Evolutionary conservation across 2,113 vertebrate genomes (phyloP).

Genomic region (Pleuronectes platessa): DNA sequence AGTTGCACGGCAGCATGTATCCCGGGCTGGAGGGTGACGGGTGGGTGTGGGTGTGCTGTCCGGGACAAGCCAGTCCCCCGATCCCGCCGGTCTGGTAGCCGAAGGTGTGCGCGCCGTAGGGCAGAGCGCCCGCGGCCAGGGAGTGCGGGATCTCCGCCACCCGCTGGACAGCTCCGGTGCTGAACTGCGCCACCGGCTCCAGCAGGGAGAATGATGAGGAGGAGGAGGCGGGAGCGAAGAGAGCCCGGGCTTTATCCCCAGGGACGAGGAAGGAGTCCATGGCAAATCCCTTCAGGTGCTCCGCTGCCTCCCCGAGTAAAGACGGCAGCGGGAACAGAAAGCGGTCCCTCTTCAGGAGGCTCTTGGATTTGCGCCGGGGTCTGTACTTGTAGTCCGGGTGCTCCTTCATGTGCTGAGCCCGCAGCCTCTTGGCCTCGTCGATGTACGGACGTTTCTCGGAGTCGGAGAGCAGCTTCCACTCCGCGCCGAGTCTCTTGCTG

Average conservation of each 20-base stretch:
- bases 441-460: slow-evolving; percentile 95
- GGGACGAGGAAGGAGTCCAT: slow-evolving; percentile 88
- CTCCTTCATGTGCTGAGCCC: slow-evolving; percentile 97
- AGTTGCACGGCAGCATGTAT: slow-evolving; percentile 94
- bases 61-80: slow-evolving; percentile 88
- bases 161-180: slow-evolving; percentile 91
- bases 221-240: slow-evolving; percentile 86
- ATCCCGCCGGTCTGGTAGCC: slow-evolving; percentile 92
- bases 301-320: slow-evolving; percentile 87
- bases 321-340: slow-evolving; percentile 91
- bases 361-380: slow-evolving; percentile 94
- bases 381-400: slow-evolving; percentile 98
- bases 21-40: slow-evolving; percentile 90
- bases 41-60: slow-evolving; percentile 92
- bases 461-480: slow-evolving; percentile 95
- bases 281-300: slow-evolving; percentile 91
- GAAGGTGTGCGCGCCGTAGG: slow-evolving; percentile 89
- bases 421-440: slow-evolving; percentile 95
- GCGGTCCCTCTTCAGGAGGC: slow-evolving; percentile 90
- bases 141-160: slow-evolving; percentile 90
- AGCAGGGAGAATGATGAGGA: slow-evolving; percentile 88
- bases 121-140: slow-evolving; percentile 87
- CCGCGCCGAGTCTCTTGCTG: slow-evolving; percentile 94
- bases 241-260: slow-evolving; percentile 89
- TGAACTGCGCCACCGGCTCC: slow-evolving; percentile 90